These are phyloP conservation scores for Esperia sulphurella DNA, from an alignment of 2,888 invertebrate species.

Conservation along the genomic window DNA sequence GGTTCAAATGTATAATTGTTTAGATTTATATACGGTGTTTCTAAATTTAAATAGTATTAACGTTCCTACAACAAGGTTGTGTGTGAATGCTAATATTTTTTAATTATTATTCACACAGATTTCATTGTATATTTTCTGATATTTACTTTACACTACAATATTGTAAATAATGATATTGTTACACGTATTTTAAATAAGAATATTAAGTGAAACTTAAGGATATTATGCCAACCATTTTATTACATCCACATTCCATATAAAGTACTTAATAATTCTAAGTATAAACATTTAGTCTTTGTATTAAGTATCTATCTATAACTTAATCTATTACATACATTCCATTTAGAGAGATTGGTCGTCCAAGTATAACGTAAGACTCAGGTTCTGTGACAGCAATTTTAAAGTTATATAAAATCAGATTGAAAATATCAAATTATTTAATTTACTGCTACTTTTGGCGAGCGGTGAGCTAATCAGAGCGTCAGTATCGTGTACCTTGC, in stretches of 20 bases:
- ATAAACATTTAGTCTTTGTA: slow-evolving; percentile 4
- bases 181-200: not conserved
- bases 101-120: not conserved
- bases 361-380: too few species aligned
- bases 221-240: slow-evolving; percentile 6
- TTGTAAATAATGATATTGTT: not conserved
- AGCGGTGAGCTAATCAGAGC: too few species aligned
- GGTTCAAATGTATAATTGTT: too few species aligned
- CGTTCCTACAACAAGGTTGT: not conserved
- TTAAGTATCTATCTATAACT: not conserved
- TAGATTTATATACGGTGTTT: too few species aligned
- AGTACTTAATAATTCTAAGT: slow-evolving; percentile 7
- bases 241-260: slow-evolving; percentile 15
- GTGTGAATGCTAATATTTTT: not conserved
- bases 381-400: too few species aligned
- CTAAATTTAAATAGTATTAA: too few species aligned
- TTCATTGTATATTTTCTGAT: not conserved
- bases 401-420: too few species aligned
- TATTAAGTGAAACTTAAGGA: not conserved
- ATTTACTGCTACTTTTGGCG: too few species aligned
- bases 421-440: too few species aligned
- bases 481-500: too few species aligned
- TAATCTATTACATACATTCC: too few species aligned
- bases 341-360: too few species aligned
- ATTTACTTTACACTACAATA: not conserved